Conservation (phyloP, 2,797 vertebrate species). For the Melanotaenia boesemani region DNA sequence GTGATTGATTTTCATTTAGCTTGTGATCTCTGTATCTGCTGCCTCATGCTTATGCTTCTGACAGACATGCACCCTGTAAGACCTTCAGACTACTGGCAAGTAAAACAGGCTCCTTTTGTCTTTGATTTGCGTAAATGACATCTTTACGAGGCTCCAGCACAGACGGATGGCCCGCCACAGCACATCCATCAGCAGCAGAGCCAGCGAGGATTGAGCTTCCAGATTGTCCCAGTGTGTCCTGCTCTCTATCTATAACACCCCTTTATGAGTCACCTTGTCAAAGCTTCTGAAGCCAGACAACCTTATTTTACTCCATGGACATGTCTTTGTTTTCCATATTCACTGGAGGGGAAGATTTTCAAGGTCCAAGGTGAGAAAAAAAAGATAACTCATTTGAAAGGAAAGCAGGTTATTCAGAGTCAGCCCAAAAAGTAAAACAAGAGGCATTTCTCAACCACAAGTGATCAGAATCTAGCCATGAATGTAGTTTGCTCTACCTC, state of each 20-base stretch:
- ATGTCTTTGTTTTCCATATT: slow-evolving; percentile 59
- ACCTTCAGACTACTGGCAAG: slow-evolving; percentile 56
- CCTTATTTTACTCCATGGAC: slow-evolving; percentile 64
- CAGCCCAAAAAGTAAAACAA: slow-evolving; percentile 21
- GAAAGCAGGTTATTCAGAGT: slow-evolving; percentile 20
- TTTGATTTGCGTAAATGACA: slow-evolving; percentile 77
- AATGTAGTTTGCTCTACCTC: slow-evolving; percentile 23
- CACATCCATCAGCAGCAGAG: slow-evolving; percentile 74
- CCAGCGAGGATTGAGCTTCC: slow-evolving; percentile 73
- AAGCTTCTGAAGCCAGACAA: slow-evolving; percentile 63
- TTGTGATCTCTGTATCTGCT: slow-evolving; percentile 69
- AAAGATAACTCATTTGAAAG: slow-evolving; percentile 29
- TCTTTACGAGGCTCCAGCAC: slow-evolving; percentile 76
- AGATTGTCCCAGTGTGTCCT: slow-evolving; percentile 67
- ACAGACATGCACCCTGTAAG: slow-evolving; percentile 53
- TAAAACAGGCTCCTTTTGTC: slow-evolving; percentile 72
- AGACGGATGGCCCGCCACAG: slow-evolving; percentile 63
- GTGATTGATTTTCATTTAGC: slow-evolving; percentile 68
- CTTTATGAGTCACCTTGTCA: slow-evolving; percentile 78
- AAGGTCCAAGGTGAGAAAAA: slow-evolving; percentile 44
- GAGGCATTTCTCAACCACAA: slow-evolving; percentile 21
- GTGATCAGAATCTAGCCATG: slow-evolving; percentile 15
- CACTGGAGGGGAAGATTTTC: slow-evolving; percentile 52
- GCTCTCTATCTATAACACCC: slow-evolving; percentile 65
- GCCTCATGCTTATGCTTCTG: slow-evolving; percentile 11